Base-by-base conservation (phyloP, 2,797 vertebrate species). In the Macrochelys suwanniensis region DNA sequence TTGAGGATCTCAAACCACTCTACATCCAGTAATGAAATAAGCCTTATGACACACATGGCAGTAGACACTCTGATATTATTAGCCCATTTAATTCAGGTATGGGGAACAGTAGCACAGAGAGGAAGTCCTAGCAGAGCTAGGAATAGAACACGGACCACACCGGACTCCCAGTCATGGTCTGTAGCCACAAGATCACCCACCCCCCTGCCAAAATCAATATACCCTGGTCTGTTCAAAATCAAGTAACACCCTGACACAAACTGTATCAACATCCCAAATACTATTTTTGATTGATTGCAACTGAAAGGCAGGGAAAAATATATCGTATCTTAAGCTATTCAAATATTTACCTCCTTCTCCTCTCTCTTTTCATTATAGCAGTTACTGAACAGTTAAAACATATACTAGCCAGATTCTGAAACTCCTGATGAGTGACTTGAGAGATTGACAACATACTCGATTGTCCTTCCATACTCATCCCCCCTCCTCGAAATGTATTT, bases 171-270 rank as follows among this genome's bases (percentile, higher is more conserved):
- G 71, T 23, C 23, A 42, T 42, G 71, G 37, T 71, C 65, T 42
- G n/a, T 42, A 71, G n/a, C 65, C 65, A 23, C 19, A 71, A 71
- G 65, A 77, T 25, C 13, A 28, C 74, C 23, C 42, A 76, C 42
- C 42, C 37, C 59, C 12, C 5, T 21, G 33, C 84, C 65, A 47
- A n/a, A 2, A 54, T 1, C 0, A 10, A 0, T 47, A 49, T 49
- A 1, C 45, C 71, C 42, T 45, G 25, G 25, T 77, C 45, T 77
- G 74, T 77, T 77, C 45, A 49, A 45, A 7, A 49, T 28, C 74
- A 77, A 28, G 25, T 49, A 77, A 77, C 45, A 77, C 74, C 65
- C 45, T 76, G 74, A 49, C 26, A 45, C 25, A 77, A 45, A 26
- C 37, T 42, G 42, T 45, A 45, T 28, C 6, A 6, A 49, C 74